A percentile compares a stretch with the other conserved stretches of the same genome.
phyloP scores from a whole-genome alignment of 2,113 vertebrate species.

The Bambusicola thoracicus region DNA sequence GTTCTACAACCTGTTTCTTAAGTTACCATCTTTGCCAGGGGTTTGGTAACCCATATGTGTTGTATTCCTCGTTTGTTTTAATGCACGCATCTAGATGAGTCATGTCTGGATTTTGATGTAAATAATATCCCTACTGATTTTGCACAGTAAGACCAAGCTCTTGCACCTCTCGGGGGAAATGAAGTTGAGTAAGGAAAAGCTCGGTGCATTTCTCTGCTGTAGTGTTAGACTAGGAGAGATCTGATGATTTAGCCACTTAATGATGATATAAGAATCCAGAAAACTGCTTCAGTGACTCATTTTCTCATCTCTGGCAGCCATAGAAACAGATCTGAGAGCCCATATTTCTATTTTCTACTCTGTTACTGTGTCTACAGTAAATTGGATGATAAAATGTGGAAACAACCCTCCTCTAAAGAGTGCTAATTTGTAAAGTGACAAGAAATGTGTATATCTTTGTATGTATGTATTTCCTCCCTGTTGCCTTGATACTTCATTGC shows the following conservation, averaged over 20 bases:
- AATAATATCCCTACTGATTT: background rate
- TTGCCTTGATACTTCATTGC: background rate
- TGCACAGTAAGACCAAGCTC: background rate
- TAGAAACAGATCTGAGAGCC: background rate
- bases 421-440: background rate
- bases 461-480: background rate
- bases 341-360: background rate
- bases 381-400: background rate
- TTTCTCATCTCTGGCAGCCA: background rate
- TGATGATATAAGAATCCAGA: background rate
- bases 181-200: background rate
- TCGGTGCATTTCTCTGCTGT: background rate
- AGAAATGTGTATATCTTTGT: background rate
- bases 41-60: accelerated
- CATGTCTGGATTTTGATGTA: background rate
- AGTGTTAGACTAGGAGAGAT: background rate
- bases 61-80: background rate
- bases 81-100: background rate
- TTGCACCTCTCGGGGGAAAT: background rate
- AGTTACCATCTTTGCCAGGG: background rate
- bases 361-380: background rate
- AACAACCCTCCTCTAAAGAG: background rate
- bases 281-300: background rate
- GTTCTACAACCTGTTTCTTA: background rate
- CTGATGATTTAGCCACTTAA: background rate